These are phyloP conservation scores for Paracanthobrama guichenoti DNA, from an alignment of 2,113 vertebrate genomes.

Conservation along the genomic window DNA sequence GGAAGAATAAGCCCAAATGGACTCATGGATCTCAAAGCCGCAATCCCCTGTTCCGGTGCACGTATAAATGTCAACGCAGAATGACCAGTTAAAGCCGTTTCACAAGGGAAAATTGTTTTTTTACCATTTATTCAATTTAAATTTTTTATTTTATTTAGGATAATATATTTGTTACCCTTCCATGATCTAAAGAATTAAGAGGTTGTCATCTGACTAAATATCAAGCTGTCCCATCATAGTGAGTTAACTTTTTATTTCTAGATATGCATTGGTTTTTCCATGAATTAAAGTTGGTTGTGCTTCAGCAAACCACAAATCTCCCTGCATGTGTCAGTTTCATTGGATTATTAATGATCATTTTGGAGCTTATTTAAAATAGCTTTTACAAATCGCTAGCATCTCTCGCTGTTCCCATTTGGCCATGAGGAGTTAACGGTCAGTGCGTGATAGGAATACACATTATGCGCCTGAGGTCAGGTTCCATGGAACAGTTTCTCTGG, in stretches of 20 bases:
- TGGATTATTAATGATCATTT: not conserved
- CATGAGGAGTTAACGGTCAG: not conserved
- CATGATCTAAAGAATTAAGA: too few species aligned
- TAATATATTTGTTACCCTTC: too few species aligned
- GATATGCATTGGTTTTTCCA: not conserved
- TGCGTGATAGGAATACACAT: slow-evolving; percentile 11
- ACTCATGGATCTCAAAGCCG: too few species aligned
- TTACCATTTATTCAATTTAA: too few species aligned
- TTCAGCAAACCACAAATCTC: not conserved
- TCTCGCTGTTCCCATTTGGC: not conserved
- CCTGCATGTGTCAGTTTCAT: not conserved
- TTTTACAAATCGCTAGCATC: not conserved
- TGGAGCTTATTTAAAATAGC: not conserved
- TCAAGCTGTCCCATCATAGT: not conserved
- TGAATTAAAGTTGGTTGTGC: too few species aligned
- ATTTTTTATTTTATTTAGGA: too few species aligned
- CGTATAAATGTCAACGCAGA: too few species aligned
- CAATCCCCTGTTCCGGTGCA: too few species aligned
- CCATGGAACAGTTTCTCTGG: slow-evolving; percentile 14
- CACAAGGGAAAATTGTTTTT: too few species aligned
- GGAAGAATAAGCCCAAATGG: too few species aligned
- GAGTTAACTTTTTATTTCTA: not conserved
- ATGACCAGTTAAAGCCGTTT: too few species aligned
- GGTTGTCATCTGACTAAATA: not conserved
- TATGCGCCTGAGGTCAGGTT: slow-evolving; percentile 1